A percentile compares a stretch with the other conserved stretches of the same genome.
Conservation (phyloP, 1,140 invertebrate genomes). For the Formica selysi region DNA sequence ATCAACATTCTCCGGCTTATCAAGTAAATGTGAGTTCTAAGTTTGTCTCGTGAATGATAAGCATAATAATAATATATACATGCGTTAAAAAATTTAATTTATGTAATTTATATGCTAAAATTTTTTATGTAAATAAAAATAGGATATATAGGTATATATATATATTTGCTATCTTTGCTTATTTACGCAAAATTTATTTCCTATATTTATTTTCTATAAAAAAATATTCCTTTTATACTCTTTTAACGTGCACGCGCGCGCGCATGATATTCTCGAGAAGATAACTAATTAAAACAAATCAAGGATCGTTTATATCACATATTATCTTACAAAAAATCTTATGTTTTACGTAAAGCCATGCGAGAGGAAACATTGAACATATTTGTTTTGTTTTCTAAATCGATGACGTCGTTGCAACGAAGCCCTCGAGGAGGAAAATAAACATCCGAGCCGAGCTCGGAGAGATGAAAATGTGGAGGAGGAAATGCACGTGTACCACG, state of each 20-base stretch:
- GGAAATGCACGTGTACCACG: constrained; percentile 1
- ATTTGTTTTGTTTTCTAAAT: constrained; percentile 41
- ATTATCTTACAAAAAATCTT: too few species aligned
- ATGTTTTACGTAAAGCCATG: constrained; percentile 8
- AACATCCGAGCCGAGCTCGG: background rate
- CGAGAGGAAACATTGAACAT: background rate
- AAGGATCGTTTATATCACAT: background rate
- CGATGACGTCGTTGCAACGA: background rate
- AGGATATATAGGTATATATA: background rate
- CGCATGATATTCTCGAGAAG: background rate
- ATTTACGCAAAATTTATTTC: background rate
- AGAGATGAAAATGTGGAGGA: constrained; percentile 8
- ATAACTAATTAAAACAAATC: background rate
- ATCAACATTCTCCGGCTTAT: background rate
- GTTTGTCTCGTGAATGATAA: background rate
- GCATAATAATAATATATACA: background rate
- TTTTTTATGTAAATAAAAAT: too few species aligned
- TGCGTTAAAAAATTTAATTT: too few species aligned
- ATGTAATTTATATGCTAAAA: too few species aligned
- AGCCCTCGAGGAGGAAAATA: constrained; percentile 25
- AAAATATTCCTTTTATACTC: background rate
- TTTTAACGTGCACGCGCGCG: too few species aligned
- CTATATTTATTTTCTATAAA: background rate
- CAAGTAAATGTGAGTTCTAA: too few species aligned
- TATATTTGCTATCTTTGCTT: background rate